Conservation (phyloP, 2,888 invertebrate species). For the Apamea sordens region DNA sequence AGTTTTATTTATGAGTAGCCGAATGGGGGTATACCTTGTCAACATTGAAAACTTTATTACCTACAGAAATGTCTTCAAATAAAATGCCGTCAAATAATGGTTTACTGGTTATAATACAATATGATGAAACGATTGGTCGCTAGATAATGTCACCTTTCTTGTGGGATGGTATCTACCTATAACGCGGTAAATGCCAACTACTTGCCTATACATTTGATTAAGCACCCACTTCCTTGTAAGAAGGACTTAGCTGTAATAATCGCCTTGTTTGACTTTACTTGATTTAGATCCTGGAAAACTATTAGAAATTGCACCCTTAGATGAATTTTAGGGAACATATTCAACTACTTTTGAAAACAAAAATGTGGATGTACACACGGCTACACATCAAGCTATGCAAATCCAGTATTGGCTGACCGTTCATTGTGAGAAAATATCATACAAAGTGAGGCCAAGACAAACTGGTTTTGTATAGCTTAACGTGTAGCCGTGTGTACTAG, state of each 20-base stretch:
- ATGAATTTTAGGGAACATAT: background rate
- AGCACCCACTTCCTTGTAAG: conserved; percentile 32
- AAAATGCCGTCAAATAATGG: conserved; percentile 2
- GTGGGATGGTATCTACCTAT: conserved; percentile 39
- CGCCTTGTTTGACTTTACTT: conserved; percentile 19
- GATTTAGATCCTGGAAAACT: conserved; percentile 8
- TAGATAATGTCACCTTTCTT: conserved; percentile 53
- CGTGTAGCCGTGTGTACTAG: too few species aligned
- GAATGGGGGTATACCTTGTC: conserved; percentile 24
- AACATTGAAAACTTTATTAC: background rate
- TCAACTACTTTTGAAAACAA: background rate
- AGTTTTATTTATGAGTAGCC: conserved; percentile 28
- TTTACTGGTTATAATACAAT: conserved; percentile 26
- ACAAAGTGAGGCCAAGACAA: too few species aligned
- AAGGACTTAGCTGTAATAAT: conserved; percentile 36
- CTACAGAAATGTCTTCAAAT: conserved; percentile 7
- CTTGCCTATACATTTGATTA: conserved; percentile 44
- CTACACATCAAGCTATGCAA: too few species aligned
- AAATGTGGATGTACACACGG: too few species aligned
- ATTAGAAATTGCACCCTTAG: background rate
- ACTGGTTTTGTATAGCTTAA: too few species aligned
- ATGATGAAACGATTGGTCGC: conserved; percentile 34
- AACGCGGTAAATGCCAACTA: conserved; percentile 46
- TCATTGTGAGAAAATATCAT: too few species aligned
- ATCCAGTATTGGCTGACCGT: too few species aligned